Evolutionary conservation across 2,797 vertebrate species (phyloP).

Genomic region (Pseudotriccus pelzelni): DNA sequence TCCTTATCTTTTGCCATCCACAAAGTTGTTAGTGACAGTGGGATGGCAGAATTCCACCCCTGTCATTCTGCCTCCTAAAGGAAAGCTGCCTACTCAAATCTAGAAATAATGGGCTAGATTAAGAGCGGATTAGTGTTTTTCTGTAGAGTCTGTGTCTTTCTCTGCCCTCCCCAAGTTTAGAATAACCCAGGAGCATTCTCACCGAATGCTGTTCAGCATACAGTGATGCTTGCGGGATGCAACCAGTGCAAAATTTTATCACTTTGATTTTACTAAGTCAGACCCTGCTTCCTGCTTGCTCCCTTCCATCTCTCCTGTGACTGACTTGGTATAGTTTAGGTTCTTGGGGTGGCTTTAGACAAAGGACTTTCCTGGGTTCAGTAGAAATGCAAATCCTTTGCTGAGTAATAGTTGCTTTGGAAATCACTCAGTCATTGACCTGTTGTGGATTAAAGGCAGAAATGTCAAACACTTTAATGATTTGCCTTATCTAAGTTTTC

Average conservation of each 20-base stretch:
- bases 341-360: background rate
- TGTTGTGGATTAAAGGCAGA: conserved; percentile 11
- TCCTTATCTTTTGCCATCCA: conserved; percentile 60
- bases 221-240: background rate
- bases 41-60: conserved; percentile 31
- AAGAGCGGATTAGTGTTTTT: conserved; percentile 37
- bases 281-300: background rate
- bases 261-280: background rate
- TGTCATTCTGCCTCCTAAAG: conserved; percentile 10
- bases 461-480: conserved; percentile 8
- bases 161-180: background rate
- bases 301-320: background rate
- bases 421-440: conserved; percentile 2
- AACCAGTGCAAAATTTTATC: conserved; percentile 19
- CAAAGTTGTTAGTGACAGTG: conserved; percentile 50
- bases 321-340: background rate
- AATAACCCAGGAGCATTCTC: background rate
- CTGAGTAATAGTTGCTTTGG: background rate
- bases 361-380: background rate
- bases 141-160: background rate
- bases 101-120: conserved; percentile 42
- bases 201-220: background rate
- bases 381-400: background rate
- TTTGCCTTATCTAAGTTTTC: background rate
- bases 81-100: conserved; percentile 46